Evolutionary conservation across 2,113 vertebrate species (phyloP).

Genomic region (Regulus satrapa): DNA sequence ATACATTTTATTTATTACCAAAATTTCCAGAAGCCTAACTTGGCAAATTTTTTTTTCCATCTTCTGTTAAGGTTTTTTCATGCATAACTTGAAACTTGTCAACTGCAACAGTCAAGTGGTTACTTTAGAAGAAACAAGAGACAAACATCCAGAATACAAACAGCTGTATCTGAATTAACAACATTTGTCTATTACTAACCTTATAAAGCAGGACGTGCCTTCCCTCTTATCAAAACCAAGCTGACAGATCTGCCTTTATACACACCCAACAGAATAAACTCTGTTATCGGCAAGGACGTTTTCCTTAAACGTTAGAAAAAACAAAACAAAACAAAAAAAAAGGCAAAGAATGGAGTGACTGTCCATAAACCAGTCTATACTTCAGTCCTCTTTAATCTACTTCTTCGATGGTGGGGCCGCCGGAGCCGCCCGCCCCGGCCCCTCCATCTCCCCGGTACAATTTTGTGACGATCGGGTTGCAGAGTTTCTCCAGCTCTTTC

Average conservation of each 20-base stretch:
- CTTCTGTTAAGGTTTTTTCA: slow-evolving; percentile 19
- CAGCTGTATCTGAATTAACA: slow-evolving; percentile 56
- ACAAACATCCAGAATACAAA: slow-evolving; percentile 66
- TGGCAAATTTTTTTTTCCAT: not conserved
- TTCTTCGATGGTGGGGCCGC: slow-evolving; percentile 81
- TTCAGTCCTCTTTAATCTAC: slow-evolving; percentile 73
- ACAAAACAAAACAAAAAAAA: slow-evolving; percentile 36
- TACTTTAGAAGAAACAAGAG: slow-evolving; percentile 60
- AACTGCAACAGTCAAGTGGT: slow-evolving; percentile 40
- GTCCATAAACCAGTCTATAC: slow-evolving; percentile 57
- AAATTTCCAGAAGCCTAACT: slow-evolving; percentile 57
- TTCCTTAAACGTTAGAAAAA: slow-evolving; percentile 57
- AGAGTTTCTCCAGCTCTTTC: slow-evolving; percentile 82
- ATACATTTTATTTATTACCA: slow-evolving; percentile 65
- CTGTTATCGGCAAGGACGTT: slow-evolving; percentile 64
- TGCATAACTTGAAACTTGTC: slow-evolving; percentile 57
- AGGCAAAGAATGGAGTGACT: slow-evolving; percentile 46
- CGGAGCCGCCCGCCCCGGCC: slow-evolving; percentile 44
- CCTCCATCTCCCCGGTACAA: slow-evolving; percentile 78
- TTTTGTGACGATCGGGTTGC: slow-evolving; percentile 81
- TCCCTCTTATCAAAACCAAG: slow-evolving; percentile 68
- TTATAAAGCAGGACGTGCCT: slow-evolving; percentile 69
- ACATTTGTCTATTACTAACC: slow-evolving; percentile 70
- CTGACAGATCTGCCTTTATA: slow-evolving; percentile 63
- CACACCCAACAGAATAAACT: slow-evolving; percentile 63